phyloP scores from a whole-genome alignment of 2,113 vertebrate genomes.

The Lepus timidus region DNA sequence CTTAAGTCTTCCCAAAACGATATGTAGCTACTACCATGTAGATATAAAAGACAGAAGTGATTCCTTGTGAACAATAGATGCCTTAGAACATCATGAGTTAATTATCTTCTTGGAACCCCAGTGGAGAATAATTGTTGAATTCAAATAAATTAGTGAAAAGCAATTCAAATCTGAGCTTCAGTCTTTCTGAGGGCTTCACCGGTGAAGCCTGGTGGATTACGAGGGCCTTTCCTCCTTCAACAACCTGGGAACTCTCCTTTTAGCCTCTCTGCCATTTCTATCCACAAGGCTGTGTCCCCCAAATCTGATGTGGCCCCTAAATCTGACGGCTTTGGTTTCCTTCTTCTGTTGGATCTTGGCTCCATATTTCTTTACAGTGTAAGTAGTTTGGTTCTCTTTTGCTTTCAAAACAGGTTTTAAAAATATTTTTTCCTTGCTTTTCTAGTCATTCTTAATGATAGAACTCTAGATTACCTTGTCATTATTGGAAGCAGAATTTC shows the following conservation, averaged over 20 bases:
- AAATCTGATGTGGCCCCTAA: not conserved
- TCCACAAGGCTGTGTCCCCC: not conserved
- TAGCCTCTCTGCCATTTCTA: not conserved
- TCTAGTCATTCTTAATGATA: not conserved
- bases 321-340: not conserved
- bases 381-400: not conserved
- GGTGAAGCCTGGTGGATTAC: not conserved
- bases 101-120: not conserved
- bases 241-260: not conserved
- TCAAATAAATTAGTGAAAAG: not conserved
- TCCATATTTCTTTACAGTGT: not conserved
- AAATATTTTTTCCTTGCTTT: not conserved
- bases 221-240: not conserved
- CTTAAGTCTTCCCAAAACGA: not conserved
- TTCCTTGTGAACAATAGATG: not conserved
- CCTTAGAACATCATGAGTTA: not conserved
- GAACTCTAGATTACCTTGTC: not conserved
- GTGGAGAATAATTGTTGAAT: not conserved
- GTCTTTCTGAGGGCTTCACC: not conserved
- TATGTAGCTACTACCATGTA: not conserved
- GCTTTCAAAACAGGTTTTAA: not conserved
- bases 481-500: not conserved
- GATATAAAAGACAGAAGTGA: slow-evolving; percentile 18
- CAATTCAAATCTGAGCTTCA: not conserved
- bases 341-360: slow-evolving; percentile 14